A percentile compares a stretch with the other conserved stretches of the same genome.
These are phyloP conservation scores for Sebastolobus alascanus DNA, from an alignment of 2,797 vertebrate species.

Conservation along the genomic window DNA sequence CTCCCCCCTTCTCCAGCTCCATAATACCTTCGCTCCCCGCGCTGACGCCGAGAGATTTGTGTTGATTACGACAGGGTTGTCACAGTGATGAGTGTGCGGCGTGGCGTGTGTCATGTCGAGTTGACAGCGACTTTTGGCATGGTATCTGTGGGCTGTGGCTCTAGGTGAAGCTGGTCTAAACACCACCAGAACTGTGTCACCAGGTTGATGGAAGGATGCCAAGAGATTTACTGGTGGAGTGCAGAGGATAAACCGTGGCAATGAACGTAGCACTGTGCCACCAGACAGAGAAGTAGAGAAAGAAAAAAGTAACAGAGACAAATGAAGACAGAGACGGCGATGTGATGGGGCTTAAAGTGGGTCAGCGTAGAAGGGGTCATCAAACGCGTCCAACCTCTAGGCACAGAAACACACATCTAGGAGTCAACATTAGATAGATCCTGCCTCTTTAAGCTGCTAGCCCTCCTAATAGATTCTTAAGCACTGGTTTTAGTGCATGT, in stretches of 20 bases:
- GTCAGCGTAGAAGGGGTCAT: slow-evolving; percentile 54
- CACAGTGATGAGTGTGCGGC: slow-evolving; percentile 75
- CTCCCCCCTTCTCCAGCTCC: slow-evolving; percentile 34
- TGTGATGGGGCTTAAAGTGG: slow-evolving; percentile 39
- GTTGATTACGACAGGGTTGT: slow-evolving; percentile 82
- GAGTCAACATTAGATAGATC: slow-evolving; percentile 83
- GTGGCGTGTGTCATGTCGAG: slow-evolving; percentile 76
- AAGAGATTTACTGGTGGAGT: slow-evolving; percentile 73
- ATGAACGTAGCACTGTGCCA: slow-evolving; percentile 38
- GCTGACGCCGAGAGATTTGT: slow-evolving; percentile 81
- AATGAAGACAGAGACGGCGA: not conserved
- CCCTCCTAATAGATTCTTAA: slow-evolving; percentile 90
- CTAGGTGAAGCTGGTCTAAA: slow-evolving; percentile 50
- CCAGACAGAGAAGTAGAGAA: slow-evolving; percentile 26
- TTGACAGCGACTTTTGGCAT: slow-evolving; percentile 71
- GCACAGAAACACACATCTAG: slow-evolving; percentile 69
- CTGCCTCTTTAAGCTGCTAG: slow-evolving; percentile 87
- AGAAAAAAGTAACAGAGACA: not conserved
- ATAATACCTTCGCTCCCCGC: slow-evolving; percentile 57
- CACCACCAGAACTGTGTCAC: slow-evolving; percentile 71
- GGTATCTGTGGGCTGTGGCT: slow-evolving; percentile 60
- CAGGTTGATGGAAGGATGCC: slow-evolving; percentile 71
- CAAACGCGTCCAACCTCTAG: slow-evolving; percentile 62
- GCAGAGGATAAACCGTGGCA: slow-evolving; percentile 60
- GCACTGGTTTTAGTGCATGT: slow-evolving; percentile 91